phyloP scores from a whole-genome alignment of 2,113 vertebrate species.

The Rhea americana region DNA sequence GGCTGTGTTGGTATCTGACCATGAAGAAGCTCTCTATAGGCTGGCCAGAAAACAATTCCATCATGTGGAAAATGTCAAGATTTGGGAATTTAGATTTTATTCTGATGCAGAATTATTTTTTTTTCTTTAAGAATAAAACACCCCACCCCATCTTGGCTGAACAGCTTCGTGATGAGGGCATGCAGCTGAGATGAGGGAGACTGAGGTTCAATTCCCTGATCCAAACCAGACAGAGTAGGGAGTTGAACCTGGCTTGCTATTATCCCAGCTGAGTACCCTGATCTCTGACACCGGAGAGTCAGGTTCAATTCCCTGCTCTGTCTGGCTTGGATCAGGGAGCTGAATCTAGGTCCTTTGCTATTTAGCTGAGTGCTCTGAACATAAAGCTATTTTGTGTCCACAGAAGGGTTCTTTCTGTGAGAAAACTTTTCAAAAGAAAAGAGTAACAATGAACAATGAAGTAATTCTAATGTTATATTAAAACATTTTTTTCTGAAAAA shows the following conservation, averaged over 20 bases:
- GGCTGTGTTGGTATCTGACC: accelerated
- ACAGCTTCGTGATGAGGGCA: conserved; percentile 8
- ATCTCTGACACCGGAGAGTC: conserved; percentile 55
- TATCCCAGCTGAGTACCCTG: conserved; percentile 31
- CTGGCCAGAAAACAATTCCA: conserved; percentile 12
- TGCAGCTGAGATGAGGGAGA: neutral
- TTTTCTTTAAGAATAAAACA: neutral
- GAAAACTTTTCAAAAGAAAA: conserved; percentile 17
- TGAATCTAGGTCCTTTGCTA: conserved; percentile 12
- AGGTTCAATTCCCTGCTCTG: conserved; percentile 34
- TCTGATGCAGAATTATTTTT: neutral
- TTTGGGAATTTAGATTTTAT: conserved; percentile 8
- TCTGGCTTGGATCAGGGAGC: conserved; percentile 56
- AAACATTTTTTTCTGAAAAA: neutral
- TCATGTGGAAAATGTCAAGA: conserved; percentile 17
- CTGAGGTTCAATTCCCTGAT: conserved; percentile 19
- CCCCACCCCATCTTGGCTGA: neutral
- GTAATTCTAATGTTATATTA: neutral
- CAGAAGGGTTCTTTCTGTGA: conserved; percentile 38
- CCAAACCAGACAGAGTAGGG: conserved; percentile 40
- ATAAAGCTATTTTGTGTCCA: conserved; percentile 11
- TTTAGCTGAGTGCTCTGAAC: conserved; percentile 37
- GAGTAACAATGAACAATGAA: neutral
- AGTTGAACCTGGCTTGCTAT: conserved; percentile 34
- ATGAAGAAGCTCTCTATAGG: neutral